Base-by-base conservation (phyloP, 2,113 vertebrate species). In the Oryzias melastigma region DNA sequence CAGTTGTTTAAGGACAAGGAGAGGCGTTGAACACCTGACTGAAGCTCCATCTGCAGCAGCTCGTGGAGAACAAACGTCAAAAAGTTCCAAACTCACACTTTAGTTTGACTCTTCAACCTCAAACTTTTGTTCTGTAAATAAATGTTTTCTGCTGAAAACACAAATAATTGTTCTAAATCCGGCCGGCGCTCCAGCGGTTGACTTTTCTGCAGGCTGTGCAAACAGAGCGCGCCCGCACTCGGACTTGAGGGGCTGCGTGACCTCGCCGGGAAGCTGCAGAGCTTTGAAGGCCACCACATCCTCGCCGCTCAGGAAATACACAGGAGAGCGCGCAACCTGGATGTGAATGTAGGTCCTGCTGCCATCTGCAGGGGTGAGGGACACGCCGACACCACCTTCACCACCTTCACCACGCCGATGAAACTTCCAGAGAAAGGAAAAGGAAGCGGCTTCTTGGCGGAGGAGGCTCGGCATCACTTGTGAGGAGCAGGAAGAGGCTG, bases 401-500 rank as follows among this genome's bases (percentile, higher is more conserved):
- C 25, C 55, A n/a, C 53, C 53, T 68, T 62, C 6, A 46, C 41
- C 43, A 43, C 53, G 52, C 58, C 25, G 40, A 48, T 14, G 1
- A 54, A 58, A 59, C 60, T 71, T 17, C 0, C 8, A 57, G 48
- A 3, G 62, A 22, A 22, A 5, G 5, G 35, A 35, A 35, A 35
- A 35, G 12, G 35, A 35, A 35, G 35, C 27, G 7, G 27, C 27
- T 29, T 29, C 5, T 20, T 62, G 58, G 59, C 65, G 47, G 60
- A 77, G 43, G 63, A 77, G 52, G 41, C 64, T 67, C 53, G 4
- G 60, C 61, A 64, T 59, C 53, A 58, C 59, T 59, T 27, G 54
- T 49, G 63, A 71, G 47, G 53, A 62, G 58, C 43, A 70, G 81
- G 81, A 82, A 78, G 69, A 41, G 18, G 72, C 72, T 13, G 56